These are phyloP conservation scores for Calameuta idolon DNA, from an alignment of 2,888 invertebrate genomes.

Conservation along the genomic window DNA sequence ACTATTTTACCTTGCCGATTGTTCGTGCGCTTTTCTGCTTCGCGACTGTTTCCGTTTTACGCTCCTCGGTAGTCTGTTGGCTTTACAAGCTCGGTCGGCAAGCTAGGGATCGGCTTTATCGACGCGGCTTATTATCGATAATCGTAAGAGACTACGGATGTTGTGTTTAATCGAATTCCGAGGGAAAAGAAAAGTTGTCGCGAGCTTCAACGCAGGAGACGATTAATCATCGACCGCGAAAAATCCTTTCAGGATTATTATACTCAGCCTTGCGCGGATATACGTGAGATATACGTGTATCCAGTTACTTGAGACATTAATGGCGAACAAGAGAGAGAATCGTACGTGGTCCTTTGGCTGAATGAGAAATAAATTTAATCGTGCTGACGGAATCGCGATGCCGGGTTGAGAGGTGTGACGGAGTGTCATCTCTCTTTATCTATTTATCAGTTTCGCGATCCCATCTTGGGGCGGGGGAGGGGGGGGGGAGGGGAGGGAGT, in stretches of 20 bases:
- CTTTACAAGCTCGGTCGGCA: no score
- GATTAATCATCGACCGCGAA: neutral
- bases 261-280: neutral
- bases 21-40: no score
- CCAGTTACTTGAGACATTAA: neutral
- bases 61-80: no score
- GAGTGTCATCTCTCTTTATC: no score
- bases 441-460: neutral
- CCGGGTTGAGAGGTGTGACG: neutral
- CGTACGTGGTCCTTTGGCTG: neutral
- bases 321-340: neutral
- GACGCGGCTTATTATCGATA: no score
- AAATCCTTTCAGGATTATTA: slow-evolving; percentile 4
- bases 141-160: no score
- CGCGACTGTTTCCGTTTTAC: no score
- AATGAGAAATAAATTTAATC: slow-evolving; percentile 17
- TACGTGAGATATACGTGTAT: no score
- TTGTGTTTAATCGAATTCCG: no score
- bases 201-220: neutral
- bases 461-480: neutral
- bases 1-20: no score
- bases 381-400: slow-evolving; percentile 1
- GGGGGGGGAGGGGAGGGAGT: neutral
- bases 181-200: no score
- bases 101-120: no score